Evolutionary conservation across 2,113 vertebrate genomes (phyloP).

Genomic region (Leucosticte australis): DNA sequence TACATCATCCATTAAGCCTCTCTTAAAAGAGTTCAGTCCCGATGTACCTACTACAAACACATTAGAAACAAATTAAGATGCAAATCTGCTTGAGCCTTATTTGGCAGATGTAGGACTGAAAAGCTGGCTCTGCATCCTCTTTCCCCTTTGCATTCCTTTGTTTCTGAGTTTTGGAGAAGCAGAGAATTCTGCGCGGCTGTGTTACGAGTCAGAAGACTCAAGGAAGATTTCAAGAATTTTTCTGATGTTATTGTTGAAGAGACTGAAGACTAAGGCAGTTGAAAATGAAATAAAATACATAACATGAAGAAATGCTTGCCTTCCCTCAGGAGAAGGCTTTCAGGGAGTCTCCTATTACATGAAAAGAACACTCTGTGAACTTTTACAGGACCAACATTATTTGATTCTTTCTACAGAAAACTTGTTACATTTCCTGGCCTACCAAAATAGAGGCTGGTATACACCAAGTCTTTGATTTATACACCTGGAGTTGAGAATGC

Average conservation of each 20-base stretch:
- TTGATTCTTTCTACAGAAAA: neutral
- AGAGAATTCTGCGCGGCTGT: neutral
- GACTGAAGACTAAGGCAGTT: neutral
- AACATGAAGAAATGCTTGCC: neutral
- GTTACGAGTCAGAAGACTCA: neutral
- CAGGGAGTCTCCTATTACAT: neutral
- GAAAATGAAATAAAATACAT: neutral
- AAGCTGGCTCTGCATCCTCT: neutral
- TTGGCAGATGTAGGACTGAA: neutral
- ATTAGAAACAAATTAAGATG: neutral
- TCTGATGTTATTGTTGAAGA: neutral
- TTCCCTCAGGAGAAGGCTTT: neutral
- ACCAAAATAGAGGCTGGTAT: neutral
- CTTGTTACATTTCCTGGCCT: constrained; percentile 1
- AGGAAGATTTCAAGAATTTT: neutral
- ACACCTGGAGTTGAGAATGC: constrained; percentile 15
- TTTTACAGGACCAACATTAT: neutral
- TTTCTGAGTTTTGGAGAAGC: neutral
- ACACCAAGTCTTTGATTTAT: constrained; percentile 2
- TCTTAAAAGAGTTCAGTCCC: neutral
- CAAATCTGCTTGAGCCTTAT: constrained; percentile 22
- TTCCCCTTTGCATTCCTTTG: neutral
- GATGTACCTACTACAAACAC: neutral
- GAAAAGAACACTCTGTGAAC: neutral
- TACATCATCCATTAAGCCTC: neutral